These are phyloP conservation scores for Philaethria dido DNA, from an alignment of 2,888 invertebrate species.

Conservation along the genomic window DNA sequence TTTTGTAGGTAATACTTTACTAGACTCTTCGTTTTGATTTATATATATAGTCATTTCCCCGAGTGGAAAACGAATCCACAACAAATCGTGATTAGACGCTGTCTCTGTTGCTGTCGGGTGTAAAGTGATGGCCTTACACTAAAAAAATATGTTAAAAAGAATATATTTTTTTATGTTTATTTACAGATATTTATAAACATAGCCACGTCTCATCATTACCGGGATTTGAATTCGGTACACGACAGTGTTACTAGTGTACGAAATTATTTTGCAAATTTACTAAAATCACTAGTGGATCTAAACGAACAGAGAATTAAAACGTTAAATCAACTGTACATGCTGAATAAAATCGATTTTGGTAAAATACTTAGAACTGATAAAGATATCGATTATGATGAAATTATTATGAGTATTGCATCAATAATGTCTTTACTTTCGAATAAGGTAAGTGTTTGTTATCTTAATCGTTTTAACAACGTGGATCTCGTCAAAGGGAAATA, in stretches of 20 bases:
- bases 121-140: no score
- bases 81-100: no score
- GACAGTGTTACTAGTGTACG: background rate
- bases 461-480: background rate
- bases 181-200: background rate
- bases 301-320: conserved; percentile 54
- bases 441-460: conserved; percentile 27
- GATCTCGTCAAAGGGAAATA: no score
- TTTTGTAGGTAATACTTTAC: no score
- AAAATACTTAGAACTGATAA: conserved; percentile 41
- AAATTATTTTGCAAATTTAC: conserved; percentile 46
- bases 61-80: no score
- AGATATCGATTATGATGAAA: conserved; percentile 37
- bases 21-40: no score
- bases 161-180: background rate
- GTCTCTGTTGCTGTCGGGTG: no score
- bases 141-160: background rate
- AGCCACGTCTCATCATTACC: background rate
- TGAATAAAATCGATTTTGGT: conserved; percentile 51
- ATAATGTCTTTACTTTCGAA: conserved; percentile 14
- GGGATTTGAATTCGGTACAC: background rate
- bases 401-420: conserved; percentile 33
- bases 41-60: no score
- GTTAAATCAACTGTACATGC: conserved; percentile 48
- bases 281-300: conserved; percentile 51